Conservation (phyloP, 2,797 vertebrate genomes). For the Acrossocheilus wenchowensis region DNA sequence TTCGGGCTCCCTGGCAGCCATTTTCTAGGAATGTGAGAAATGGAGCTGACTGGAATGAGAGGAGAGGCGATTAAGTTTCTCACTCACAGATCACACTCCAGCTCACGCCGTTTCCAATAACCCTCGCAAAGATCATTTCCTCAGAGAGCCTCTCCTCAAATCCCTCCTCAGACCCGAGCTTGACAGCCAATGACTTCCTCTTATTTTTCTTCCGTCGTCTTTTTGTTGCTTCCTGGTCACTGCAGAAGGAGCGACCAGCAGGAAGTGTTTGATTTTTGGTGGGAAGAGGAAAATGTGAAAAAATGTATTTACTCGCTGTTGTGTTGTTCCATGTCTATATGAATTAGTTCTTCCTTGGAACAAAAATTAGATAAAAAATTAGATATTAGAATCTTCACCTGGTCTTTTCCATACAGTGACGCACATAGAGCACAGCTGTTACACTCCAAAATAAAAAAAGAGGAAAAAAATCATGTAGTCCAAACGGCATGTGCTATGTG, state of each 20-base stretch:
- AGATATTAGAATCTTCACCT: background rate
- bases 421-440: background rate
- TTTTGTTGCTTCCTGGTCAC: constrained; percentile 3
- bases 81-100: constrained; percentile 57
- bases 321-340: background rate
- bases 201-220: constrained; percentile 22
- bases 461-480: background rate
- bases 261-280: constrained; percentile 63
- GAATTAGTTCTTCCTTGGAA: background rate
- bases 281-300: background rate
- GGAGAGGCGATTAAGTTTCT: constrained; percentile 58
- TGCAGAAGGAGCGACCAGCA: constrained; percentile 55
- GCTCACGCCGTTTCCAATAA: constrained; percentile 54
- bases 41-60: constrained; percentile 58
- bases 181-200: constrained; percentile 38
- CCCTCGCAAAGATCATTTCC: constrained; percentile 54
- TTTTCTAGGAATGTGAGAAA: constrained; percentile 60
- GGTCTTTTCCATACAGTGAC: background rate
- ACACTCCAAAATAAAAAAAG: background rate
- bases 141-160: constrained; percentile 56
- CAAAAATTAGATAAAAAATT: too few species aligned
- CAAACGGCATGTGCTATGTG: background rate
- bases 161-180: constrained; percentile 53
- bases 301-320: background rate
- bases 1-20: constrained; percentile 58